These are phyloP conservation scores for Hymenopus coronatus DNA, from an alignment of 2,888 invertebrate genomes.

Conservation along the genomic window DNA sequence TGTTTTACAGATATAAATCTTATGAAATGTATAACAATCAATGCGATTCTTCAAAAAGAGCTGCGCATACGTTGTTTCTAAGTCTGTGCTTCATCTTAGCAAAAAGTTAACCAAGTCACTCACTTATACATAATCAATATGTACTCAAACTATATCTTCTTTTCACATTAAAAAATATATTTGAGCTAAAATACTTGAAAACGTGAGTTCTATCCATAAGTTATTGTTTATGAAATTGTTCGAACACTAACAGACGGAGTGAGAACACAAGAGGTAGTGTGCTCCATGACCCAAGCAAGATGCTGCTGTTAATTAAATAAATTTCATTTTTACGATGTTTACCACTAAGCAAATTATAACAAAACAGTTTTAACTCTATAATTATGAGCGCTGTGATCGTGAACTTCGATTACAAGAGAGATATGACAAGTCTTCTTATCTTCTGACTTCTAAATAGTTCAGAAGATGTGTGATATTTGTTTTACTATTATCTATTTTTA, in stretches of 20 bases:
- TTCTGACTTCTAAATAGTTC: not conserved
- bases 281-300: not conserved
- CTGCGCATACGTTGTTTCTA: not conserved
- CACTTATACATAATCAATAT: not conserved
- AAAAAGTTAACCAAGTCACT: not conserved
- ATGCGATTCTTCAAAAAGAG: not conserved
- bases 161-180: conserved; percentile 16
- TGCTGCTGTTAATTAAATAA: not conserved
- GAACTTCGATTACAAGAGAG: not conserved
- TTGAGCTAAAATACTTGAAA: conserved; percentile 6
- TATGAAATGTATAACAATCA: not conserved
- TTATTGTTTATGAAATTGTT: not conserved
- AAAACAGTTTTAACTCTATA: not conserved
- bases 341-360: not conserved
- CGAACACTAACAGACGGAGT: not conserved
- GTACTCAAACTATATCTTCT: not conserved
- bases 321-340: not conserved
- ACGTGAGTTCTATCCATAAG: not conserved
- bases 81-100: not conserved
- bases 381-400: not conserved
- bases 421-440: not conserved
- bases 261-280: not conserved
- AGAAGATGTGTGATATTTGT: not conserved
- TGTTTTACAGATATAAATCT: not conserved
- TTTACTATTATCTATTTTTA: not conserved